These are phyloP conservation scores for Megaceryle alcyon DNA, from an alignment of 2,797 vertebrate species.

Conservation along the genomic window DNA sequence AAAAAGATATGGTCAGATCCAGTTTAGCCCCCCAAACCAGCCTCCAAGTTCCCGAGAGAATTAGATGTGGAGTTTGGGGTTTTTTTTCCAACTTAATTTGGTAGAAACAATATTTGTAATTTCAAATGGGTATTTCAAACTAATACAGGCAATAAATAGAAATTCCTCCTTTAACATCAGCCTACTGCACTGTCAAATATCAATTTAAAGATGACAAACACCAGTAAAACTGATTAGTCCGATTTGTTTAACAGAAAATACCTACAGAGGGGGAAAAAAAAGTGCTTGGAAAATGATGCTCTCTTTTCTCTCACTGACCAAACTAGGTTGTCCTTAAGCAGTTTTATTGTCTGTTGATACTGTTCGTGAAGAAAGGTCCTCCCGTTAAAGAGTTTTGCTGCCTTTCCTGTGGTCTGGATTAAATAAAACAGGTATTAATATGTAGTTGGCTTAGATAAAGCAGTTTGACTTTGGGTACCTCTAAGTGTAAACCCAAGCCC, in stretches of 20 bases:
- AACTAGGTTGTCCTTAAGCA: background rate
- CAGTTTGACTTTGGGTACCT: background rate
- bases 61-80: background rate
- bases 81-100: background rate
- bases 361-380: background rate
- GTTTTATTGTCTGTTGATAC: background rate
- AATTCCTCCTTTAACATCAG: background rate
- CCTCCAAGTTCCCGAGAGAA: background rate
- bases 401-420: background rate
- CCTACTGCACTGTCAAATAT: background rate
- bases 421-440: background rate
- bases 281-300: fast-evolving
- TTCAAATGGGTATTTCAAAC: background rate
- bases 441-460: background rate
- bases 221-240: background rate
- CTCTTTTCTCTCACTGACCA: background rate
- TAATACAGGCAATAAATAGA: background rate
- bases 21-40: background rate
- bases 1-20: background rate
- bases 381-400: background rate
- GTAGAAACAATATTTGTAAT: background rate
- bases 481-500: background rate
- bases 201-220: background rate
- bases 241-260: background rate
- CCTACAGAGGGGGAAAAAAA: background rate